phyloP scores from a whole-genome alignment of 1,140 invertebrate genomes.

The Tetragnatha versicolor region DNA sequence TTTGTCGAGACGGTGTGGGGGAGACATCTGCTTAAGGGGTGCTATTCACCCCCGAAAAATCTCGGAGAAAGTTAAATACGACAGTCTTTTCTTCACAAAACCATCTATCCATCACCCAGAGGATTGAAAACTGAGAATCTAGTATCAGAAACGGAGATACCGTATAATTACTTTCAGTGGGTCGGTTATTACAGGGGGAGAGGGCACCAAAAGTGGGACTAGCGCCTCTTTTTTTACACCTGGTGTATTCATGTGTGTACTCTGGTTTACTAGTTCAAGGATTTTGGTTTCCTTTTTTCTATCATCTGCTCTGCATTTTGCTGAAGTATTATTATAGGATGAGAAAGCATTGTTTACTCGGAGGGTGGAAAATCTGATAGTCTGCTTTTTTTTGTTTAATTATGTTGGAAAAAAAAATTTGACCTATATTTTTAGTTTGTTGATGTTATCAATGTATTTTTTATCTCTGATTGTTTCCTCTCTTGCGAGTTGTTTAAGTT shows the following conservation, averaged over 20 bases:
- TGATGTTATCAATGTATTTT: too few relatives aligned
- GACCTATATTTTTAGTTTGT: too few relatives aligned
- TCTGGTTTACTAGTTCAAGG: neutral
- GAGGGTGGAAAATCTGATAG: too few relatives aligned
- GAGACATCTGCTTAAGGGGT: conserved; percentile 26
- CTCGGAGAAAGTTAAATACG: conserved; percentile 40
- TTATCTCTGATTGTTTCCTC: too few relatives aligned
- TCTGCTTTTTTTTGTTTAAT: too few relatives aligned
- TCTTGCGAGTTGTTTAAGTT: too few relatives aligned
- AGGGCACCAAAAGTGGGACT: conserved; percentile 4
- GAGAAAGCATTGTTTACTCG: neutral
- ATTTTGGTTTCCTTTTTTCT: neutral
- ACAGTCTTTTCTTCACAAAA: conserved; percentile 10
- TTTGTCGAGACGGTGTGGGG: conserved; percentile 22
- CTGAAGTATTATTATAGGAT: neutral
- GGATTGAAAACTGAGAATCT: conserved; percentile 14
- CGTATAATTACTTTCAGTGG: conserved; percentile 47
- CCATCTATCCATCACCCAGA: conserved; percentile 10
- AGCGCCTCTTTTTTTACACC: conserved; percentile 20
- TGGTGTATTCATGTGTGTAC: neutral
- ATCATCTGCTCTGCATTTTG: neutral
- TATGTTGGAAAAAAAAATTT: too few relatives aligned
- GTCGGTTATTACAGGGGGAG: conserved; percentile 21
- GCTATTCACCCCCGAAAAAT: conserved; percentile 11
- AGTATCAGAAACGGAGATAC: conserved; percentile 31